Evolutionary conservation across 2,797 vertebrate species (phyloP), one percentile per base, ranked within the genome.

Genomic region (Sciaenops ocellatus): DNA sequence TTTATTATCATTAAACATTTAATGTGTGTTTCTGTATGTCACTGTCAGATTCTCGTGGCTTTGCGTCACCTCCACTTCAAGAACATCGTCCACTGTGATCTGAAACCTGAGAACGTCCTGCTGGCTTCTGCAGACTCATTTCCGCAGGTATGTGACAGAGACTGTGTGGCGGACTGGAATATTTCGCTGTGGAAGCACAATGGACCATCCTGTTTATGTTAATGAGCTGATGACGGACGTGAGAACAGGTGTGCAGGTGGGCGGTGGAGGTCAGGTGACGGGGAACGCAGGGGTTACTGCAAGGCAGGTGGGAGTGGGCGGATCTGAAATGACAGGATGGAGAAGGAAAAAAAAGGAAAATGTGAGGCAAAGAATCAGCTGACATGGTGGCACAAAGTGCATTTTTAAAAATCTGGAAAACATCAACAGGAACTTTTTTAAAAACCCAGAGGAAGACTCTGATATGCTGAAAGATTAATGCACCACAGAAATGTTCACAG

Each of bases 1-100:
- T 22, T 20, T 30, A 42, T 38, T 10, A 30, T 9, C 20, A 20
- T 42, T 6, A 8, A 24, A 9, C 22, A 2, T 44, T 44, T 5
- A 8, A 9, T 38, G 34, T 38, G 8, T 63, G 46, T 50, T n/a
- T 69, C 3, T 69, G 26, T 74, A n/a, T 41, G 16, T 81, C 15
- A 3, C 38, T 13, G 0, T 77, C 87, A 98, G 98, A 99, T 99
- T 76, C 96, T 99, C 48, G 97, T 97, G 85, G 98, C 98, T 79
- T 91, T 99, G 89, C 96, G 97, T 66, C 97, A 99, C 87, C 98
- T 99, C 79, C 98, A 99, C 95, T 98, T 99, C 92, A 99, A 99
- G 95, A 99, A 99, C 90, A 97, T 99, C 42, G 98, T 99, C 90
- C 98, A 99, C 88, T 99, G 98, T 94, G 98, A 99, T 87, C 96